phyloP scores from a whole-genome alignment of 2,888 invertebrate species.

The Agrochola lota region DNA sequence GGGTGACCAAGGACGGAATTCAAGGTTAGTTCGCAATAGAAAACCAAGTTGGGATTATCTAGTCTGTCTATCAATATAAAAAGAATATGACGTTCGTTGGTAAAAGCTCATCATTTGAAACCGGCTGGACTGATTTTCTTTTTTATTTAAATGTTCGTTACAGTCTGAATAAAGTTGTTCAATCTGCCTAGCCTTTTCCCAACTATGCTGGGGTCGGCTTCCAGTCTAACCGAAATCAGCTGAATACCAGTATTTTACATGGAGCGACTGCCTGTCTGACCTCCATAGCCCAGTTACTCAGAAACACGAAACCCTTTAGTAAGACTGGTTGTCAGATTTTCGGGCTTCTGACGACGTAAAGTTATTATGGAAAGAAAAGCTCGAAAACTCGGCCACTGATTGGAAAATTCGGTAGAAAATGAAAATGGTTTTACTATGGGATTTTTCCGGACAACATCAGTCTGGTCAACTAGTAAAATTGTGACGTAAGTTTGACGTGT shows the following conservation, averaged over 20 bases:
- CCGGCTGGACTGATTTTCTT: background rate
- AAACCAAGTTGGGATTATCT: background rate
- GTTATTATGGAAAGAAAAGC: background rate
- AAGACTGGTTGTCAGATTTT: too few relatives aligned
- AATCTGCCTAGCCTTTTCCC: too few relatives aligned
- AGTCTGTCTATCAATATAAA: too few relatives aligned
- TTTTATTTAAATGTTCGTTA: background rate
- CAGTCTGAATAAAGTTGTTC: background rate
- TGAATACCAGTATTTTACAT: too few relatives aligned
- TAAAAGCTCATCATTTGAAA: background rate
- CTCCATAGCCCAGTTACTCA: too few relatives aligned
- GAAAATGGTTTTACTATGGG: background rate
- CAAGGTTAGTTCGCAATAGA: background rate
- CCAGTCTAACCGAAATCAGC: too few relatives aligned
- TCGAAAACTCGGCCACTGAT: background rate
- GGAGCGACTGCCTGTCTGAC: too few relatives aligned
- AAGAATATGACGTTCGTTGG: too few relatives aligned
- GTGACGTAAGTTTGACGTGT: background rate
- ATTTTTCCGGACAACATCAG: background rate
- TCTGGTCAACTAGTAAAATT: background rate
- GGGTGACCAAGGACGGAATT: constrained; percentile 38
- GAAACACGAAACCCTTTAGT: too few relatives aligned
- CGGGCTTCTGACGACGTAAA: too few relatives aligned
- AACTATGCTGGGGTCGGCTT: too few relatives aligned
- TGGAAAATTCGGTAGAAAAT: background rate